Evolutionary conservation across 2,797 vertebrate species (phyloP), one percentile per base, ranked within the genome.

Genomic region (Perodicticus potto): DNA sequence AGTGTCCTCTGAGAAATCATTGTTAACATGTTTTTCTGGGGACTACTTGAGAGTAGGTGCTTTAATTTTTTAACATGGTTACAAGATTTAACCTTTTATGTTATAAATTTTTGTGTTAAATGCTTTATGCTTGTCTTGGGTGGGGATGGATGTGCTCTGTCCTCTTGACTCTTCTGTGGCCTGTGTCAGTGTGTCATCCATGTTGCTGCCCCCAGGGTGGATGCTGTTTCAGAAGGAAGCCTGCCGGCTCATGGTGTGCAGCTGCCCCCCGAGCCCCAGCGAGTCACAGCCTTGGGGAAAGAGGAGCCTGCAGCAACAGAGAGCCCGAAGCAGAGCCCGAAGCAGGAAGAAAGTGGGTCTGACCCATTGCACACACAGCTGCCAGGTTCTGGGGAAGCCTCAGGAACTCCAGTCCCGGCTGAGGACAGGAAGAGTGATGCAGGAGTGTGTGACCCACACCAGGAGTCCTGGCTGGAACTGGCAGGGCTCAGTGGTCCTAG

Each of bases 141-240:
- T 1, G 61, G 14, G 6, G 25, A 59, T 29, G 1, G 6, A 4
- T 0, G 72, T 14, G 34, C 17, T 55, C 45, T 2, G 0, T 29
- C 23, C 45, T 94, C 74, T 72, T 70, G 9, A 3, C 34, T 82
- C 32, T 85, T 92, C 77, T 72, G 6, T 55, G 65, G 29, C 19
- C 22, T 72, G 4, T 55, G 27, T 93, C 14, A 13, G 37, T 72
- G 3, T 34, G 1, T 72, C 53, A 72, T 82, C 81, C 25, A 5
- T 80, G 4, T 85, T 83, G 76, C 37, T 59, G 5, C 86, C 61
- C 85, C 23, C 88, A 98, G 97, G 19, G 77, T 72, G 43, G 89
- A 74, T 57, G 83, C 49, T n/a, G 1, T 55, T 69, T 29, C n/a
- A 1, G 55, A 10, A 32, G 69, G 80, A 40, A 34, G 27, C 43